Conservation (phyloP, 2,797 vertebrate genomes). For the Coccyzus lansbergi region DNA sequence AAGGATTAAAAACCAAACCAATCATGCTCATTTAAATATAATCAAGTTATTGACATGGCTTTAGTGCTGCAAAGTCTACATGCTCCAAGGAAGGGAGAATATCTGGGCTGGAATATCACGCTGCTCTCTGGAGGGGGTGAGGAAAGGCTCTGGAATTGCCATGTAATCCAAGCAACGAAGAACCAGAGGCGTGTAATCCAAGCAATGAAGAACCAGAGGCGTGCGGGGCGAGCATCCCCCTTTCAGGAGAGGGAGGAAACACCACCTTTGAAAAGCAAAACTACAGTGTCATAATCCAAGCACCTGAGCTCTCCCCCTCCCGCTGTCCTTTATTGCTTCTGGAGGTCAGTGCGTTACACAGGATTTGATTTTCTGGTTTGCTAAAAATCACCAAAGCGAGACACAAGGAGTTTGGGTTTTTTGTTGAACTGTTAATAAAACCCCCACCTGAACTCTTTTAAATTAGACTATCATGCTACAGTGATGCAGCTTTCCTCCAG, state of each 20-base stretch:
- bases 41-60: slow-evolving; percentile 19
- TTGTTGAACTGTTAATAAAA: not conserved
- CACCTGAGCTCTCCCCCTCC: slow-evolving; percentile 17
- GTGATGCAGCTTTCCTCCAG: too few relatives aligned
- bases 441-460: not conserved
- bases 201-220: too few relatives aligned
- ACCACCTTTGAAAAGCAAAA: slow-evolving; percentile 12
- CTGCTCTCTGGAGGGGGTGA: not conserved
- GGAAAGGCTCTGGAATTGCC: not conserved
- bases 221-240: not conserved
- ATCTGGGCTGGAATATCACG: not conserved
- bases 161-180: not conserved
- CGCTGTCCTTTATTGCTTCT: slow-evolving; percentile 49
- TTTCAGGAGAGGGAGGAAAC: not conserved
- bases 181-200: too few relatives aligned
- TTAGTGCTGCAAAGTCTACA: not conserved
- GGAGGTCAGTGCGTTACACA: slow-evolving; percentile 35
- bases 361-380: slow-evolving; percentile 14
- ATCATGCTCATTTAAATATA: not conserved
- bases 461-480: too few relatives aligned
- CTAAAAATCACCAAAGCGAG: not conserved
- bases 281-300: not conserved
- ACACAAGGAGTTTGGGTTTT: not conserved
- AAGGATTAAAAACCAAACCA: not conserved
- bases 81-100: not conserved